A percentile compares a stretch with the other conserved stretches of the same genome.
phyloP scores from a whole-genome alignment of 2,888 invertebrate species.

The Conops quadrifasciatus region DNA sequence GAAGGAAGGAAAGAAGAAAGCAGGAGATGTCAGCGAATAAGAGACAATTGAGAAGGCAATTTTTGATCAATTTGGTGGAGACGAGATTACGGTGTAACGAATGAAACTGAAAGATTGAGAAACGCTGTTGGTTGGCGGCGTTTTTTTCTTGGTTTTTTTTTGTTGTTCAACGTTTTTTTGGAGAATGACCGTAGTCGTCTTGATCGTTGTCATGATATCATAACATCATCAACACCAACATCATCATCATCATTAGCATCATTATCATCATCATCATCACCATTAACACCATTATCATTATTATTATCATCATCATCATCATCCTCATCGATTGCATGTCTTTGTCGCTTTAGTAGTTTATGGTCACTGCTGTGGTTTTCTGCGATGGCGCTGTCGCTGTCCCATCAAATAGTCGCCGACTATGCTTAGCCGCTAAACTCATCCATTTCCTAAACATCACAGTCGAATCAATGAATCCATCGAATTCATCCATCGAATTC shows the following conservation, averaged over 20 bases:
- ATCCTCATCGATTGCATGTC: no score
- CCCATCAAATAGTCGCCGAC: constrained; percentile 26
- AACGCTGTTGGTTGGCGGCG: not conserved
- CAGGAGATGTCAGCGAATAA: not conserved
- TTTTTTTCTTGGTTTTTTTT: constrained; percentile 1
- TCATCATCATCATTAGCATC: no score
- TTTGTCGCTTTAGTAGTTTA: no score
- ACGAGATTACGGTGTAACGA: no score
- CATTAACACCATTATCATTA: no score
- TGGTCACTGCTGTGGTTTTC: no score
- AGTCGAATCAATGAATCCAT: constrained; percentile 3
- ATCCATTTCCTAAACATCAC: constrained; percentile 26
- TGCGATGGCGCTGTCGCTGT: no score
- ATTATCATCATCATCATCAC: no score
- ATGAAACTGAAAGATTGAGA: not conserved
- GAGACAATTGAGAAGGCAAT: not conserved
- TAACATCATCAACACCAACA: no score
- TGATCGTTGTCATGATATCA: no score
- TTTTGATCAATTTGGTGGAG: not conserved
- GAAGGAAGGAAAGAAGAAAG: not conserved
- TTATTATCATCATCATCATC: no score
- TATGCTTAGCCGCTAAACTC: not conserved
- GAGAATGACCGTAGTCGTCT: no score
- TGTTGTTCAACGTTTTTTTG: not conserved
- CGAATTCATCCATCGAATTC: constrained; percentile 22